These are phyloP conservation scores for Harlomillsia oculata DNA, from an alignment of 1,140 invertebrate genomes.

Conservation along the genomic window DNA sequence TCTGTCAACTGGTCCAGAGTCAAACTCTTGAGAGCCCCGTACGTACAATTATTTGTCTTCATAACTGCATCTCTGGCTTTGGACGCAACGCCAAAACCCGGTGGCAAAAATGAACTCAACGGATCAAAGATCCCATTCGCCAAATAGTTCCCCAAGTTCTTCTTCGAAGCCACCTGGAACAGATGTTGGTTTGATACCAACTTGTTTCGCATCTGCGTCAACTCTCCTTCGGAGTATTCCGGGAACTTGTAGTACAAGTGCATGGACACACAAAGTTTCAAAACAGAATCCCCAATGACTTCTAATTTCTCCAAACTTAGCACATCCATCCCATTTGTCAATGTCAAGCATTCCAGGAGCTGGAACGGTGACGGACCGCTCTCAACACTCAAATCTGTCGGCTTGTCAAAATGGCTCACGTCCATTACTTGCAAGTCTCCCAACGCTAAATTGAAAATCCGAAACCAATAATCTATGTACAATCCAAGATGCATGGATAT, in stretches of 20 bases:
- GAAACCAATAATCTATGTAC: neutral
- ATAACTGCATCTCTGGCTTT: neutral
- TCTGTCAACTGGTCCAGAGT: neutral
- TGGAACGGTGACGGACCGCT: constrained; percentile 18
- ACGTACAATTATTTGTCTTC: neutral
- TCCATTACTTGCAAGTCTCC: neutral
- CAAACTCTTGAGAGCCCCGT: neutral
- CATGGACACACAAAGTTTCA: constrained; percentile 17
- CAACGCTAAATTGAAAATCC: neutral
- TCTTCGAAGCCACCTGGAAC: constrained; percentile 2
- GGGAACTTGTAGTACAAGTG: constrained; percentile 17
- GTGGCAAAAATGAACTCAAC: constrained; percentile 14
- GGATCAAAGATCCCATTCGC: constrained; percentile 25
- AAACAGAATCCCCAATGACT: constrained; percentile 31
- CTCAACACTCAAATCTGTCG: neutral
- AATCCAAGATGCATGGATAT: neutral
- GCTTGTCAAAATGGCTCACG: neutral
- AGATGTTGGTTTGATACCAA: constrained; percentile 25
- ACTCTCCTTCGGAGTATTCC: constrained; percentile 9
- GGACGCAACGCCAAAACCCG: neutral
- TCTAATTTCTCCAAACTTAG: constrained; percentile 26
- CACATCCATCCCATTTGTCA: constrained; percentile 13
- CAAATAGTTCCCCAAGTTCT: constrained; percentile 16
- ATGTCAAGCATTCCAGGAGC: no score
- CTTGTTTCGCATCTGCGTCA: constrained; percentile 16